Base-by-base conservation (phyloP, 2,113 vertebrate genomes). In the Atherinomorus stipes region DNA sequence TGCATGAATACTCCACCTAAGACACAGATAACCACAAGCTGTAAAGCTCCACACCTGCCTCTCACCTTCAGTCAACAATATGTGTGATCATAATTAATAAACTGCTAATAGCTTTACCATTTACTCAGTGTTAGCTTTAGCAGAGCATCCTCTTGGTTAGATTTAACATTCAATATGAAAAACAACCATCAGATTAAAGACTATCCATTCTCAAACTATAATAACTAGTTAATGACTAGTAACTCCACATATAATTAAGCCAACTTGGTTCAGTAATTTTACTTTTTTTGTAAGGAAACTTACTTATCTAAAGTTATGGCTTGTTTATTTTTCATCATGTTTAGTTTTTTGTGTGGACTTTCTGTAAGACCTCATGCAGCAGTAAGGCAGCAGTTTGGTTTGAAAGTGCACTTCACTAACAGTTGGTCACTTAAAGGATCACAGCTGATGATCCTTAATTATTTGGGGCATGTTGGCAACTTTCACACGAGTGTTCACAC, bases 361-460 rank as follows among this genome's bases (percentile, higher is more conserved):
- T 53, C 37, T 72, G 26, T 42, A 60, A 70, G 49, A 65, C 51
- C 37, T 79, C 44, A 18, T 47, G 28, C 64, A 16, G 59, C 52
- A 60, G 76, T 88, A 85, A 85, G 78, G 88, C 84, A 80, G 70
- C 45, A 76, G 38, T 74, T 65, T 54, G 47, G 23, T 67, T 76
- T 71, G 9, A 83, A 90, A 90, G 71, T 89, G 73, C 84, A 86
- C 81, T 90, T 90, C 12, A 52, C 62, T 75, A 11, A 67, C 45
- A 84, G 82, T 91, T 88, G 88, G 87, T 86, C 84, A 76, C 40
- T n/a, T 63, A 4, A 44, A 56, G 44, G 45, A 79, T 77, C n/a
- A n/a, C 49, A 52, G 21, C 45, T 49, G 5, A 51, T 56, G 21
- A 34, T 52, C 16, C 18, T 23, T 19, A 11, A 62, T 42, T 1